Base-by-base conservation (phyloP, 37 sponge, comb jelly and placozoan species). In the Chondrosia reniformis region DNA sequence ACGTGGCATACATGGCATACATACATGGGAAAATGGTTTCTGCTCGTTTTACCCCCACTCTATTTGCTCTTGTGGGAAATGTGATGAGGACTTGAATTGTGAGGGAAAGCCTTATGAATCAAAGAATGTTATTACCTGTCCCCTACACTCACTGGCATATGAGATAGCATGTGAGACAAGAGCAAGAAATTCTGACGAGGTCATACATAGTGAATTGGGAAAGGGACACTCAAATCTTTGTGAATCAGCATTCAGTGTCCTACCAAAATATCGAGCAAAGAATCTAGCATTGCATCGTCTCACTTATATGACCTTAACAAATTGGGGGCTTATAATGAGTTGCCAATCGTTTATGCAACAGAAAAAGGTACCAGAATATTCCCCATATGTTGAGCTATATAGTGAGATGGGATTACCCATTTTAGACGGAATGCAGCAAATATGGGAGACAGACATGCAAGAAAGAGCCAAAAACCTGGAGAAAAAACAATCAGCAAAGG, bases 151-250 rank as follows among this genome's bases (percentile, higher is more conserved):
- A 2, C 64, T 81, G 5, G 46, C 39, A 3, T 81, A 74, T 25
- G 75, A 81, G 46, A 81, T 81, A 24, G 82, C 72, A 28, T 73
- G 61, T 17, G 42, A 74, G 31, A 13, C 27, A 2, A 72, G 82
- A 58, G 82, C 63, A 13, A 33, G 40, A 8, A 37, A 30, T 19
- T 69, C 72, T 13, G 45, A 45, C 6, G 2, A 46, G 7, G 15
- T 67, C n/a, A 46, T 80, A 8, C 71, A 80, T 33, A 37, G 57
- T 5, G 57, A 43, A 3, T 19, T 80, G 80, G 43, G 56, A 15
- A 9, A 57, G 17, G 80, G 80, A 13, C 69, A 67, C 40, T 80
- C 80, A 34, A 80, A 80, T 40, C 19, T n/a, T 3, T 40, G 33
- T 6, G 57, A 80, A 46, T 69, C 72, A 45, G 54, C 79, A 30